Evolutionary conservation across 1,140 invertebrate genomes (phyloP).

Genomic region (Procambarus clarkii): DNA sequence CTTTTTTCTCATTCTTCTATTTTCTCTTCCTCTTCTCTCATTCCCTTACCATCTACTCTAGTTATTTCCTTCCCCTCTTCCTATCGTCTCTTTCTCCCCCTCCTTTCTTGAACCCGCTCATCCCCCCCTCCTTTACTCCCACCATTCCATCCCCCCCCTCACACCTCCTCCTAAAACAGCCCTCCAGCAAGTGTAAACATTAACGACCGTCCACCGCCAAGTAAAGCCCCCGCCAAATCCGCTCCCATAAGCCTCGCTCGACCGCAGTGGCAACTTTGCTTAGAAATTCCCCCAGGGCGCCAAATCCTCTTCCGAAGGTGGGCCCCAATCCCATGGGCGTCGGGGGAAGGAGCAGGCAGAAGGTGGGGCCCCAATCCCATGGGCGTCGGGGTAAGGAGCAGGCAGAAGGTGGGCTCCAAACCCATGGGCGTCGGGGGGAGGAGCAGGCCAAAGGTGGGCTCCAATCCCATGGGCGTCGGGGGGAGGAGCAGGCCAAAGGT

Average conservation of each 20-base stretch:
- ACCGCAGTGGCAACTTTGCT: slow-evolving; percentile 54
- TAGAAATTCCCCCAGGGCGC: slow-evolving; percentile 42
- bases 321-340: slow-evolving; percentile 22
- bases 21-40: background rate
- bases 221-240: slow-evolving; percentile 28
- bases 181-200: slow-evolving; percentile 32
- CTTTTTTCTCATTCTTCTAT: background rate
- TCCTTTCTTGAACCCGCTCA: background rate
- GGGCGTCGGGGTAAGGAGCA: slow-evolving; percentile 35
- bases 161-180: background rate
- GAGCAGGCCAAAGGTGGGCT: slow-evolving; percentile 46
- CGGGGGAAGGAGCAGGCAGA: slow-evolving; percentile 47
- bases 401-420: slow-evolving; percentile 38
- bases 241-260: slow-evolving; percentile 43
- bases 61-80: background rate
- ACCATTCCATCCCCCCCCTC: background rate
- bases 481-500: no score
- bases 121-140: background rate
- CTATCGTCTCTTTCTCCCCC: background rate
- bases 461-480: slow-evolving; percentile 13
- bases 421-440: slow-evolving; percentile 14
- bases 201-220: background rate
- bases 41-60: background rate
- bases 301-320: slow-evolving; percentile 63
- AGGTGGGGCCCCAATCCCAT: slow-evolving; percentile 25